Conservation (phyloP, 2,888 invertebrate species). For the Villa cingulata region DNA sequence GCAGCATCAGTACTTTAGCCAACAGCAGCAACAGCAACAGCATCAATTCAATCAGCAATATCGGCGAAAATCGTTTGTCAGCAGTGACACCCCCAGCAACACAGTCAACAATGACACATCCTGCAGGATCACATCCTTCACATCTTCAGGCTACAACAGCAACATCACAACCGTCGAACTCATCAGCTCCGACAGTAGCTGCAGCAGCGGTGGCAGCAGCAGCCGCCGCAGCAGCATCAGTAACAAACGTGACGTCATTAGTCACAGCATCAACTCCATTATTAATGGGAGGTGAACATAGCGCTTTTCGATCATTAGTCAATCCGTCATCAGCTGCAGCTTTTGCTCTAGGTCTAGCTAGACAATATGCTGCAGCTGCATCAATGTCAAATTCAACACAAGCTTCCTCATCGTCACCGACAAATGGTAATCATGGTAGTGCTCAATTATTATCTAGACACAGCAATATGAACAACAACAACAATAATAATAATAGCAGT, state of each 20-base stretch:
- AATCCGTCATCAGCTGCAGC: slow-evolving; percentile 48
- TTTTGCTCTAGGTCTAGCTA: slow-evolving; percentile 32
- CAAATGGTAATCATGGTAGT: neutral
- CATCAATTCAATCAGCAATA: slow-evolving; percentile 5
- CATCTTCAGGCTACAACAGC: neutral
- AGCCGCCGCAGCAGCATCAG: slow-evolving; percentile 18
- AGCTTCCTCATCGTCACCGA: slow-evolving; percentile 4
- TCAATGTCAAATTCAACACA: slow-evolving; percentile 12
- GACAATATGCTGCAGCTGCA: slow-evolving; percentile 24
- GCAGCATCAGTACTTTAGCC: slow-evolving; percentile 7
- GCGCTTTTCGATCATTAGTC: slow-evolving; percentile 66
- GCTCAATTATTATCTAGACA: neutral
- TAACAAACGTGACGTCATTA: slow-evolving; percentile 24
- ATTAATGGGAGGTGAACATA: slow-evolving; percentile 80
- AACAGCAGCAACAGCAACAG: slow-evolving; percentile 6
- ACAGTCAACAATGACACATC: neutral
- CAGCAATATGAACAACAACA: neutral
- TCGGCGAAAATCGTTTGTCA: neutral
- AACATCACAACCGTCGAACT: slow-evolving; percentile 3
- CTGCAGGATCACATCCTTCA: neutral
- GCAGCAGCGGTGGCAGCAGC: slow-evolving; percentile 13
- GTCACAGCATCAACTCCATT: slow-evolving; percentile 39
- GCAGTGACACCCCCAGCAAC: slow-evolving; percentile 5
- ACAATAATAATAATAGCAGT: neutral
- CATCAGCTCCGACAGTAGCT: slow-evolving; percentile 5